These are phyloP conservation scores for Odontamblyopus lacepedii DNA, from an alignment of 2,797 vertebrate species.

Conservation along the genomic window DNA sequence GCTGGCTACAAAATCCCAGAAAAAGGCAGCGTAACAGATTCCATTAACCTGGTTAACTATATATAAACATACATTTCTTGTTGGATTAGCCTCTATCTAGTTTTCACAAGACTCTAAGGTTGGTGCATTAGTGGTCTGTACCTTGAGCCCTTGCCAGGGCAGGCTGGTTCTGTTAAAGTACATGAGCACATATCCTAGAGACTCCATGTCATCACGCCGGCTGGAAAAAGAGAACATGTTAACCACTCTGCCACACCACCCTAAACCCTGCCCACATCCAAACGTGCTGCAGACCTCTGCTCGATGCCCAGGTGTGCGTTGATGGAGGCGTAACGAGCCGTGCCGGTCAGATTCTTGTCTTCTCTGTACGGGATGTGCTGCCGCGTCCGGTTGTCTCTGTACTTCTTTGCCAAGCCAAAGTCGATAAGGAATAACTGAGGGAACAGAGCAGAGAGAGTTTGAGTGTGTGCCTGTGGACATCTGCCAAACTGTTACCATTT, in stretches of 20 bases:
- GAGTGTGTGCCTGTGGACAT: neutral
- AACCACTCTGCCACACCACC: neutral
- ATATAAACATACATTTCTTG: too few relatives aligned
- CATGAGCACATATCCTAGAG: slow-evolving; percentile 99
- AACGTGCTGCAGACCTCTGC: slow-evolving; percentile 83
- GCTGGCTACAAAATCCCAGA: too few relatives aligned
- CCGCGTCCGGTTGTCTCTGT: slow-evolving; percentile 98
- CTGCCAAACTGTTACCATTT: neutral
- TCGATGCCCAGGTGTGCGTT: slow-evolving; percentile 99
- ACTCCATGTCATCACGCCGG: slow-evolving; percentile 99
- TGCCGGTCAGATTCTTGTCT: slow-evolving; percentile 99
- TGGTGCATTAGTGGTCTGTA: slow-evolving; percentile 57
- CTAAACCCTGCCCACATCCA: neutral
- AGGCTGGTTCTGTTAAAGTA: slow-evolving; percentile 99
- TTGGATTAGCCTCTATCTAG: neutral
- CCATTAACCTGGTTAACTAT: too few relatives aligned
- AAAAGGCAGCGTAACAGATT: too few relatives aligned
- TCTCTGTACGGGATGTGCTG: slow-evolving; percentile 99
- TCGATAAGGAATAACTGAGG: slow-evolving; percentile 99
- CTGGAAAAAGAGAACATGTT: slow-evolving; percentile 63
- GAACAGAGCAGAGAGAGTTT: slow-evolving; percentile 17
- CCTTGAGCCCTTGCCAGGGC: slow-evolving; percentile 99
- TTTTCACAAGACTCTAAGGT: neutral
- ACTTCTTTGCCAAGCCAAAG: slow-evolving; percentile 99
- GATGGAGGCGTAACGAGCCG: slow-evolving; percentile 99